Evolutionary conservation across 2,888 invertebrate genomes (phyloP), one percentile per base, ranked within the genome.

Genomic region (Strigamia crassipes): DNA sequence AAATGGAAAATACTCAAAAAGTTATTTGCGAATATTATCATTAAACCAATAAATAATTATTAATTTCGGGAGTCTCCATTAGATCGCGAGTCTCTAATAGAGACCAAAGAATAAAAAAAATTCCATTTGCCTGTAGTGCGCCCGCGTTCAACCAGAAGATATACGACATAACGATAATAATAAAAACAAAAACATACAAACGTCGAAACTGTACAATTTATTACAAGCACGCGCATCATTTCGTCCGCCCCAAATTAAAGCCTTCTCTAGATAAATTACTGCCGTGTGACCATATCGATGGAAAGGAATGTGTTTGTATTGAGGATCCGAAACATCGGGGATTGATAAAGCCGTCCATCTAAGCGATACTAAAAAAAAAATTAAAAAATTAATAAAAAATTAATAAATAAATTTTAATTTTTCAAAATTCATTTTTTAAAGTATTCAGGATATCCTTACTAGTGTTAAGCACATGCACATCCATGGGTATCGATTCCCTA

Each of bases 281-380:
- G 94, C 94, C n/a, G 96, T 94, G 87, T 97, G 97, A 0, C 97
- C 97, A 89, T 97, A 97, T 84, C 95, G 91, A 88, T 95, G 94
- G 87, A 93, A 94, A 0, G 95, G 95, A 78, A 92, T 90, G 78
- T 90, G 89, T 13, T 83, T 82, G 23, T 90, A 90, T 84, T 91
- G 89, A 82, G 88, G 87, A 81, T 90, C 89, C 85, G 87, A 84
- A 84, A 89, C 88, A 41, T 89, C 85, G 90, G 89, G 85, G 90
- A 86, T 81, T 9, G 87, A 86, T 15, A 90, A 83, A 21, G 87
- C 85, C 80, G 85, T 86, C 90, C 90, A 90, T 56, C 89, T 86
- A 73, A 89, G 87, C 5, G 88, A 88, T 9, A 87, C 90, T 90
- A 86, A 85, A 82, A 81, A 38, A 27, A 38, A 34, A n/a, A n/a